Conservation (phyloP, 2,797 vertebrate genomes). For the Micrastur ruficollis region DNA sequence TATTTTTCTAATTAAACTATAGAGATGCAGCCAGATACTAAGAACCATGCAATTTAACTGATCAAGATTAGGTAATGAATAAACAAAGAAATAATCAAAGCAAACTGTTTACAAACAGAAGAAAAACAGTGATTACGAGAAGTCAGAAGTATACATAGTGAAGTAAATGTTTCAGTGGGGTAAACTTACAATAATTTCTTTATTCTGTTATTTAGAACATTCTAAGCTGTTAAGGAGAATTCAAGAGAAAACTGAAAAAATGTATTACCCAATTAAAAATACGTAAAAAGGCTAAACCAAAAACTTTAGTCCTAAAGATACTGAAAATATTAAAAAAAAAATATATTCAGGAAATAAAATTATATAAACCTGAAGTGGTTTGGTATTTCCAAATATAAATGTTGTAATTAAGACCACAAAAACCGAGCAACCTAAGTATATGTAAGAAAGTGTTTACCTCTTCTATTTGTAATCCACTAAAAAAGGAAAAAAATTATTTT, state of each 20-base stretch:
- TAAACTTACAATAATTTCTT: not conserved
- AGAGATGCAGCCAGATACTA: not conserved
- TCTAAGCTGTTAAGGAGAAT: not conserved
- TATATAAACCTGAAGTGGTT: not conserved
- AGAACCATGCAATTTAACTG: not conserved
- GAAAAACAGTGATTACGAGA: not conserved
- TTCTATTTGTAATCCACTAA: not conserved
- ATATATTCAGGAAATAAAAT: not conserved
- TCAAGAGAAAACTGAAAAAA: not conserved
- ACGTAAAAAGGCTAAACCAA: not conserved
- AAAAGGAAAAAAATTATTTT: not conserved
- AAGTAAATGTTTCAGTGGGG: not conserved
- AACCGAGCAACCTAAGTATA: not conserved
- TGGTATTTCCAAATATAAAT: not conserved
- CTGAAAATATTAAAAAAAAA: not conserved
- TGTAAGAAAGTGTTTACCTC: not conserved
- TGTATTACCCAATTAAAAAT: not conserved
- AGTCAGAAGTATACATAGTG: not conserved
- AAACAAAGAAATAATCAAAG: not conserved
- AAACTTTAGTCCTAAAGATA: not conserved
- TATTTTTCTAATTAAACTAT: not conserved
- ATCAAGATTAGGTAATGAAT: not conserved
- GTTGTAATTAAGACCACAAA: not conserved
- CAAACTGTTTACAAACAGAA: not conserved
- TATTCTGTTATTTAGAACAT: not conserved